Evolutionary conservation across 2,888 invertebrate genomes (phyloP).

Genomic region (Strigamia transsilvanica): DNA sequence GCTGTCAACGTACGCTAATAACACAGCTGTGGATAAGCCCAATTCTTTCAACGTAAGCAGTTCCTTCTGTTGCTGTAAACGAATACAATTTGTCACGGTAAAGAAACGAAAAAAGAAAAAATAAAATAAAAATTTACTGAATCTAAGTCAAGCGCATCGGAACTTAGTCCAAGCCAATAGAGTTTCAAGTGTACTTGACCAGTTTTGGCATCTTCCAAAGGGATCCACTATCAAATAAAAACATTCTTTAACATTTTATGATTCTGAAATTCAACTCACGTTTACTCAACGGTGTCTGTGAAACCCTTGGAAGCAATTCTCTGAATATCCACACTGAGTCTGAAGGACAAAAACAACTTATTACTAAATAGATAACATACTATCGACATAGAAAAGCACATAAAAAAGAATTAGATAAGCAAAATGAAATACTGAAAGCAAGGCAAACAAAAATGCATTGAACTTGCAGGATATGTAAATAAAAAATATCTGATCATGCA

Average conservation of each 20-base stretch:
- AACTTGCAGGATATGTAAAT: too few species aligned
- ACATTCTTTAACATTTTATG: background rate
- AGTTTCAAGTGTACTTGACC: conserved; percentile 90
- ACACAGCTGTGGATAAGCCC: conserved; percentile 66
- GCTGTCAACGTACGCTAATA: conserved; percentile 92
- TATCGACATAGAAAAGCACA: too few species aligned
- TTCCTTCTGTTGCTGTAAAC: conserved; percentile 58
- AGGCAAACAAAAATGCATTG: too few species aligned
- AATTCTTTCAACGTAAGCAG: conserved; percentile 57
- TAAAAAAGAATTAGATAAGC: too few species aligned
- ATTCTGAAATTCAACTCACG: background rate
- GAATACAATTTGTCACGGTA: background rate
- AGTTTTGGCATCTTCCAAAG: conserved; percentile 92
- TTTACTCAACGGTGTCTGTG: conserved; percentile 73
- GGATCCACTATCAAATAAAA: conserved; percentile 78
- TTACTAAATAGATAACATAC: background rate
- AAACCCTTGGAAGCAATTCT: conserved; percentile 75
- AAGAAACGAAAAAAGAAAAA: conserved; percentile 41
- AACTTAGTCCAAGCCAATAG: conserved; percentile 85
- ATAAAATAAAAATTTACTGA: conserved; percentile 70
- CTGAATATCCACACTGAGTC: conserved; percentile 77
- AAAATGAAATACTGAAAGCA: too few species aligned
- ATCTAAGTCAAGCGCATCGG: conserved; percentile 75
- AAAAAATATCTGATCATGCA: too few species aligned
- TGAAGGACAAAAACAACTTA: conserved; percentile 61